Evolutionary conservation across 2,113 vertebrate species (phyloP).

Genomic region (Gobio gobio): DNA sequence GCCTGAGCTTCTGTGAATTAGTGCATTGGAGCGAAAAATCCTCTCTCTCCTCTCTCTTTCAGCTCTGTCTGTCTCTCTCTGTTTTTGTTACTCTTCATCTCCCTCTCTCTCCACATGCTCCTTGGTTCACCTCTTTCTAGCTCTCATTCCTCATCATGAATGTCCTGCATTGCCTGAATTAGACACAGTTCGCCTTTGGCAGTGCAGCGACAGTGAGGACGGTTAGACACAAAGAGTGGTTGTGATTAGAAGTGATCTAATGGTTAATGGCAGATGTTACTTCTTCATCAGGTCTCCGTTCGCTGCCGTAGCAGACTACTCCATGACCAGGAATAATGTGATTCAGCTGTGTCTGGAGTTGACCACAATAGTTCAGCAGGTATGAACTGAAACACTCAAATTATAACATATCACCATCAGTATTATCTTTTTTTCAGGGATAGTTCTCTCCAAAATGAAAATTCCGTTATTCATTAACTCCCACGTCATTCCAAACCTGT

Average conservation of each 20-base stretch:
- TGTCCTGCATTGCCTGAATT: background rate
- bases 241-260: constrained; percentile 72
- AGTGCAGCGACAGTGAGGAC: background rate
- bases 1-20: constrained; percentile 39
- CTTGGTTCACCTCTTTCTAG: constrained; percentile 20
- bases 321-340: constrained; percentile 93
- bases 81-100: constrained; percentile 23
- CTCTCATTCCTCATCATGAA: background rate
- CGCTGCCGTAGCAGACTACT: constrained; percentile 95
- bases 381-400: constrained; percentile 58
- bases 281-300: constrained; percentile 91
- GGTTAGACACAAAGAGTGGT: constrained; percentile 50
- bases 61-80: constrained; percentile 29
- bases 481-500: background rate
- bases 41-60: constrained; percentile 8
- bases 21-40: constrained; percentile 44
- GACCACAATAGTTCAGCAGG: constrained; percentile 97
- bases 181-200: background rate
- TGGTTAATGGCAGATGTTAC: constrained; percentile 80
- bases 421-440: background rate
- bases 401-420: background rate
- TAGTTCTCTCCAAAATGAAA: background rate
- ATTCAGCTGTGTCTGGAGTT: constrained; percentile 97
- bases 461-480: background rate
- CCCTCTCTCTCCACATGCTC: background rate